These are phyloP conservation scores for Megalops cyprinoides DNA, from an alignment of 2,797 vertebrate genomes.

Conservation along the genomic window DNA sequence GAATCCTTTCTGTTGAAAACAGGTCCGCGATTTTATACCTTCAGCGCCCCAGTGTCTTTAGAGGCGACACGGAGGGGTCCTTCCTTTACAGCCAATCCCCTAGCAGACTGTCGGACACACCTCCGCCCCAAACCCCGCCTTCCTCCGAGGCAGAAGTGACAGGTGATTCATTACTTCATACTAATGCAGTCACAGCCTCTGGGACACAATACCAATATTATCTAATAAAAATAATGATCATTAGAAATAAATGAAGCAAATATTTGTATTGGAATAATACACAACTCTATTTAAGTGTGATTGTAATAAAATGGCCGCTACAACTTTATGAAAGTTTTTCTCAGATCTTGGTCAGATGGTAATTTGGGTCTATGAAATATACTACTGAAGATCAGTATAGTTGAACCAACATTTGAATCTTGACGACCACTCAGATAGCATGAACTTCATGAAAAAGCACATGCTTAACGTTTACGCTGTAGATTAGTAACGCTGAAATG, in stretches of 20 bases:
- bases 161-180: constrained; percentile 29
- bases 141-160: constrained; percentile 26
- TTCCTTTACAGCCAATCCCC: constrained; percentile 56
- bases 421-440: too few species aligned
- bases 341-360: not conserved
- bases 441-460: too few species aligned
- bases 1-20: constrained; percentile 48
- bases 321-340: not conserved
- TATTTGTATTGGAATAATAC: not conserved
- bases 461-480: too few species aligned
- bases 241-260: not conserved
- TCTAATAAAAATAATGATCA: not conserved
- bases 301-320: not conserved
- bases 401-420: not conserved
- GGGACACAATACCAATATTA: constrained; percentile 27
- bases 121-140: constrained; percentile 39
- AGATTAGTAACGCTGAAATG: too few species aligned
- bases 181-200: too few species aligned
- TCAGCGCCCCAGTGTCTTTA: not conserved
- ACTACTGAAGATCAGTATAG: not conserved
- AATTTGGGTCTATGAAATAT: not conserved
- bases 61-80: constrained; percentile 23
- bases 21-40: constrained; percentile 41
- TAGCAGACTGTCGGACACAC: not conserved
- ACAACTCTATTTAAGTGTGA: not conserved